These are phyloP conservation scores for Anomalospiza imberbis DNA, from an alignment of 2,797 vertebrate genomes.

Conservation along the genomic window DNA sequence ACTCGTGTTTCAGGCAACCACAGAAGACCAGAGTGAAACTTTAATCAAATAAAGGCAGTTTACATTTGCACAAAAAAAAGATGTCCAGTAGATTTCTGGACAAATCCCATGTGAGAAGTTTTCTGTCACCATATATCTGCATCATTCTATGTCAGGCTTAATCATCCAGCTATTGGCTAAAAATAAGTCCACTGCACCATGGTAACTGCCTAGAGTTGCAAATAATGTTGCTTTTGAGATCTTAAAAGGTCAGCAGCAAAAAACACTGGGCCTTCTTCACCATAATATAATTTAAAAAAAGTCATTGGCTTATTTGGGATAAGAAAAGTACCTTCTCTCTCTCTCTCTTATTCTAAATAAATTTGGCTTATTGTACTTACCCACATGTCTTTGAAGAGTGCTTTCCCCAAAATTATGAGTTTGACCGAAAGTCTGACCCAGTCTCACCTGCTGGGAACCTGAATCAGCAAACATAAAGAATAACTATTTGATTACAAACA, in stretches of 20 bases:
- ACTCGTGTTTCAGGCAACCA: background rate
- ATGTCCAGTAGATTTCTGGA: background rate
- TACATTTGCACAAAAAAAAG: background rate
- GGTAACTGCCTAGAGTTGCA: background rate
- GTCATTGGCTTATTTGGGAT: background rate
- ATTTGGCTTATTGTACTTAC: background rate
- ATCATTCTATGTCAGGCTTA: background rate
- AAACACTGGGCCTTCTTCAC: background rate
- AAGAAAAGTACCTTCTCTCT: background rate
- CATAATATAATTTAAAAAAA: slow-evolving; percentile 29
- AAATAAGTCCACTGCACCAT: slow-evolving; percentile 2
- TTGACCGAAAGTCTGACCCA: background rate
- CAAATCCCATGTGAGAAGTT: background rate
- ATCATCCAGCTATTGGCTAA: slow-evolving; percentile 5
- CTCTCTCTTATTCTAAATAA: background rate
- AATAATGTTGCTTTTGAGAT: slow-evolving; percentile 16
- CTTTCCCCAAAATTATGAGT: background rate
- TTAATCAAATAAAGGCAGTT: background rate
- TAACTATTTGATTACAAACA: slow-evolving; percentile 2
- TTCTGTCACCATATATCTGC: background rate
- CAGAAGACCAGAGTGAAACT: background rate
- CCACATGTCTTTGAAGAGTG: background rate
- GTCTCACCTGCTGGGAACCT: background rate
- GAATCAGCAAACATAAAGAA: background rate
- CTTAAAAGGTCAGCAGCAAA: background rate